phyloP scores from a whole-genome alignment of 2,113 vertebrate species.

The Butorides virescens region DNA sequence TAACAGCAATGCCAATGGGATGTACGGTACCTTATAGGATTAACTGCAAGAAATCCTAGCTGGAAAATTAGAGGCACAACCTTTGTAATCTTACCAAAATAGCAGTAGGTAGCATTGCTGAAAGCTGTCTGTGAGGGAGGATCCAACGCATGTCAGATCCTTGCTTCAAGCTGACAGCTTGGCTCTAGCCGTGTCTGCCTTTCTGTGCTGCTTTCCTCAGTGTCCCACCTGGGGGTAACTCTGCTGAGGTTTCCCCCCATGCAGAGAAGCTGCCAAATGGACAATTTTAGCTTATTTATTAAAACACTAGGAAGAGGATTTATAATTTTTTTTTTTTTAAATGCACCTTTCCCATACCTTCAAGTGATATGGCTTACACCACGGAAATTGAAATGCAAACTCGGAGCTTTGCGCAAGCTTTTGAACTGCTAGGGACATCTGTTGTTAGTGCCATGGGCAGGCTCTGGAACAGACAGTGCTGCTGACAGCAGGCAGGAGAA shows the following conservation, averaged over 20 bases:
- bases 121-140: not conserved
- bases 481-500: slow-evolving; percentile 41
- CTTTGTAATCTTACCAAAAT: not conserved
- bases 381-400: not conserved
- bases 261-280: not conserved
- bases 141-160: not conserved
- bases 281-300: not conserved
- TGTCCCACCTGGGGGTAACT: not conserved
- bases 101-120: not conserved
- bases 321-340: not conserved
- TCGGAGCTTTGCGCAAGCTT: not conserved
- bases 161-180: not conserved
- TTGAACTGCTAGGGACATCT: not conserved
- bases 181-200: not conserved
- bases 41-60: not conserved
- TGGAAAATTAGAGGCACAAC: not conserved
- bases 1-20: not conserved
- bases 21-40: not conserved
- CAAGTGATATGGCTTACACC: not conserved
- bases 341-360: not conserved
- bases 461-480: slow-evolving; percentile 2
- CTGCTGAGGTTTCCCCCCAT: not conserved
- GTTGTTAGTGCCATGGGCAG: not conserved
- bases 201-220: not conserved
- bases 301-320: not conserved